Evolutionary conservation across 1,140 invertebrate genomes (phyloP).

Genomic region (Asobara japonica): DNA sequence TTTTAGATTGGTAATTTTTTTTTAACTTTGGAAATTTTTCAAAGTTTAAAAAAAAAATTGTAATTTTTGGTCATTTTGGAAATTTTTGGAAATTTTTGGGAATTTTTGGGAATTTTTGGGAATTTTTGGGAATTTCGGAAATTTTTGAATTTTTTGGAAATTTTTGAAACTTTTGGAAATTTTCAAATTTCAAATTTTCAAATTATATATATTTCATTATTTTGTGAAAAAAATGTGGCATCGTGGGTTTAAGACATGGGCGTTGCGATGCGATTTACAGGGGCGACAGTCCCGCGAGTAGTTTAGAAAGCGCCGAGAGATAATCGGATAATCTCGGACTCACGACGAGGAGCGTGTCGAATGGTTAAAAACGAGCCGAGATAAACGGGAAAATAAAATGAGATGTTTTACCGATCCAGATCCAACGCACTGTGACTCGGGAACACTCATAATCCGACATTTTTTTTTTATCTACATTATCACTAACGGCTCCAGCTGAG

Average conservation of each 20-base stretch:
- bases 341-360: constrained; percentile 6
- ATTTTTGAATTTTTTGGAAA: too few relatives aligned
- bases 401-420: constrained; percentile 8
- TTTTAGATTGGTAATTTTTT: neutral
- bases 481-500: neutral
- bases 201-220: too few relatives aligned
- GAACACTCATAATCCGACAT: neutral
- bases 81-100: too few relatives aligned
- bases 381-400: constrained; percentile 12
- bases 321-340: constrained; percentile 32
- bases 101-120: too few relatives aligned
- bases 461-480: constrained; percentile 4
- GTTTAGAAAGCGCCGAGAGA: constrained; percentile 25
- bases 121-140: too few relatives aligned
- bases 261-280: constrained; percentile 4
- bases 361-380: neutral
- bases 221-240: too few relatives aligned
- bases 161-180: too few relatives aligned
- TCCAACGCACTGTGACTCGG: neutral
- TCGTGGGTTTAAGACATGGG: constrained; percentile 1
- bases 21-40: too few relatives aligned
- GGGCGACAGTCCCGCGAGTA: constrained; percentile 16
- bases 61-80: too few relatives aligned
- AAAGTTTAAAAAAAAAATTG: too few relatives aligned
- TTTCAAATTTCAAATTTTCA: too few relatives aligned